Evolutionary conservation across 2,797 vertebrate species (phyloP).

Genomic region (Balearica regulorum): DNA sequence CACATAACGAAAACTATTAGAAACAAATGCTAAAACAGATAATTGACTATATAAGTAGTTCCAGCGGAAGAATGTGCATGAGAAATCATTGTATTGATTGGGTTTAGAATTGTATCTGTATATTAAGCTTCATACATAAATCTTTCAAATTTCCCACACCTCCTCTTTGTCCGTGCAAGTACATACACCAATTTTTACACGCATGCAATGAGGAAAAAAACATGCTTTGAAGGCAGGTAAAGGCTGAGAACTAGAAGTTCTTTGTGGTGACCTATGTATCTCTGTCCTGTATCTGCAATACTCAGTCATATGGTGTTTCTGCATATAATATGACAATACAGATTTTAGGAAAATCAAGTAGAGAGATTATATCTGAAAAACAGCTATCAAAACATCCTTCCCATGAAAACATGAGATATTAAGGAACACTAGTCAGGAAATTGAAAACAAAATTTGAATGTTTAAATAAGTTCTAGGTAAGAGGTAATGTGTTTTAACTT

Average conservation of each 20-base stretch:
- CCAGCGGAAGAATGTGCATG: neutral
- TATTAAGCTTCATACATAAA: neutral
- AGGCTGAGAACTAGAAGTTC: neutral
- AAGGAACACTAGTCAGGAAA: neutral
- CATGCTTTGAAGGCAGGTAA: neutral
- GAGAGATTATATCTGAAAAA: neutral
- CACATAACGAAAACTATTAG: neutral
- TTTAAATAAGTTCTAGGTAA: neutral
- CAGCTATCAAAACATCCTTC: neutral
- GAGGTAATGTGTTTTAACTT: neutral
- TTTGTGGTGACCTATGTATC: neutral
- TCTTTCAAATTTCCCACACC: neutral
- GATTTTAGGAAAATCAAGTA: neutral
- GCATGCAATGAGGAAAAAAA: neutral
- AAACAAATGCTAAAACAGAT: neutral
- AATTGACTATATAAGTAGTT: neutral
- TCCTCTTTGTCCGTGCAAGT: neutral
- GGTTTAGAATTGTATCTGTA: neutral
- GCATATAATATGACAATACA: neutral
- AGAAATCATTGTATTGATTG: neutral
- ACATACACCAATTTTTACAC: neutral
- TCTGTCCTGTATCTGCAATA: neutral
- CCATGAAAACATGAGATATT: neutral
- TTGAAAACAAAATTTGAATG: neutral
- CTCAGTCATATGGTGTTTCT: neutral